Percentiles rank a stretch among this genome's conserved stretches.
These are phyloP conservation scores for Himalopsyche anomala DNA, from an alignment of 2,888 invertebrate species.

Conservation along the genomic window DNA sequence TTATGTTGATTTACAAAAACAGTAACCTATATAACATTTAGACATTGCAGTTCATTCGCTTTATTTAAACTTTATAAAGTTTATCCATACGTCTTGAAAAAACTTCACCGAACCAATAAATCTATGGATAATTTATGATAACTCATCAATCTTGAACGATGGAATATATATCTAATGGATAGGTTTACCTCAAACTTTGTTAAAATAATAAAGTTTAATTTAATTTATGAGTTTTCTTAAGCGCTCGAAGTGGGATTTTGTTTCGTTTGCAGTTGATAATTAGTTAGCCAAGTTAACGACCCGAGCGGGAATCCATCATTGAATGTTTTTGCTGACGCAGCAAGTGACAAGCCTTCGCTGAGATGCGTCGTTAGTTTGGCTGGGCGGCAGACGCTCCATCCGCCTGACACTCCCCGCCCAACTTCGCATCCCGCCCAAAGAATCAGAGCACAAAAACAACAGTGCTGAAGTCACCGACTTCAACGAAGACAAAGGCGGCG, in stretches of 20 bases:
- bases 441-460: not conserved
- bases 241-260: not conserved
- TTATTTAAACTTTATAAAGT: too few species aligned
- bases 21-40: too few species aligned
- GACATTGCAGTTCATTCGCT: too few species aligned
- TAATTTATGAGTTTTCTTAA: not conserved
- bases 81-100: too few species aligned
- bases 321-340: conserved; percentile 10
- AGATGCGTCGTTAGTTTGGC: conserved; percentile 13
- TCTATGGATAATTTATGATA: too few species aligned
- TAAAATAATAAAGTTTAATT: not conserved
- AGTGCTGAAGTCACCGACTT: not conserved
- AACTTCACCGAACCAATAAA: too few species aligned
- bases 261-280: not conserved
- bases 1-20: too few species aligned
- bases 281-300: not conserved
- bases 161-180: not conserved
- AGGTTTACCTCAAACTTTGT: not conserved
- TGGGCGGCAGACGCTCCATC: too few species aligned
- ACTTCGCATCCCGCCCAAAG: conserved; percentile 14
- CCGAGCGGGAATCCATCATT: not conserved
- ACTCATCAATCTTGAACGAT: too few species aligned
- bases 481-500: not conserved
- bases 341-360: not conserved
- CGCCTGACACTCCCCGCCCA: not conserved